Evolutionary conservation across 2,888 invertebrate genomes (phyloP), one percentile per base, ranked within the genome.

Genomic region (Leucania comma): DNA sequence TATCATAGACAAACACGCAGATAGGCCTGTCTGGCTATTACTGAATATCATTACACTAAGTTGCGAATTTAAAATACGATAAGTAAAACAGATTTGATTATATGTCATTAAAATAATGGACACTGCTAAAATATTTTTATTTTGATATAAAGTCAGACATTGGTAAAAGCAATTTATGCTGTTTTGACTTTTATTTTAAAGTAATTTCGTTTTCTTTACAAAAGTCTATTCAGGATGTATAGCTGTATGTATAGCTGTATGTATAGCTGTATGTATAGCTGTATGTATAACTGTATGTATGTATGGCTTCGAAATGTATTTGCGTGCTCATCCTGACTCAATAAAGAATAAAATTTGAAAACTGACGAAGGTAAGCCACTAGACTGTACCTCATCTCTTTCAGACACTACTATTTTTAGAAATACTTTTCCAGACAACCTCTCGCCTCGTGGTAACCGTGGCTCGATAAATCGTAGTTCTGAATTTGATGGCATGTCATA

Each of bases 391-490:
- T 64, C 35, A 38, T 32, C 2, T 51, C 3, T 51, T 35, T 14
- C 32, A 65, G 38, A 42, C 17, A 17, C 22, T 20, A 58, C 62
- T 72, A 63, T 66, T 73, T 54, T 51, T 51, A 62, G 14, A n/a
- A 17, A 26, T 51, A 56, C 59, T 53, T 72, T 56, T 46, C 35
- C 26, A 50, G 48, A 10, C 48, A 24, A 17, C 29, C 2, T 0
- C 8, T 20, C 46, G 3, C 10, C 3, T n/a, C 29, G 24, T 26
- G 1, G 38, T 42, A 17, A 6, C 17, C 1, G 17, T 17, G 42
- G 42, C 42, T 68, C 51, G n/a, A 69, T 62, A 24, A 62, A n/a
- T 54, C 56, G 3, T 4, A 38, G 26, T 20, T 26, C 65, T 56
- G 38, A 46, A 61, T 60, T 35, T 35, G 22, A 69, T 29, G 24